A percentile compares a stretch with the other conserved stretches of the same genome.
Evolutionary conservation across 2,113 vertebrate species (phyloP).

Genomic region (Pheucticus melanocephalus): DNA sequence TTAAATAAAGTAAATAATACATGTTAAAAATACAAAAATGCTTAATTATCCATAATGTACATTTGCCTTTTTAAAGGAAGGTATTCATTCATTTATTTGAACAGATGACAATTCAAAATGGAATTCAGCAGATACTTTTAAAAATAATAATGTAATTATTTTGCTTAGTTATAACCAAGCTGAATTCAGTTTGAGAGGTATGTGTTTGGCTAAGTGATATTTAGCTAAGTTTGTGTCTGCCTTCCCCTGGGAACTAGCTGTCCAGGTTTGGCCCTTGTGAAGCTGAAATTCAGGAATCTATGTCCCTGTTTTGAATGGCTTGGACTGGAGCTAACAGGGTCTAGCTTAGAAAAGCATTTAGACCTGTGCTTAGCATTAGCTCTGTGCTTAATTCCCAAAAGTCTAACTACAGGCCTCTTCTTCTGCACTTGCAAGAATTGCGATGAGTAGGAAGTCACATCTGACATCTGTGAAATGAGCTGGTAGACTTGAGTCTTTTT

Average conservation of each 20-base stretch:
- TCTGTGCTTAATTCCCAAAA: not conserved
- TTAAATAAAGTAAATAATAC: not conserved
- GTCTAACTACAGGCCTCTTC: not conserved
- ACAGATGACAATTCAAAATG: not conserved
- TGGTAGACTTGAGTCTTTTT: constrained; percentile 53
- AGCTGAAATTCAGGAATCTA: not conserved
- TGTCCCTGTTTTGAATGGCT: not conserved
- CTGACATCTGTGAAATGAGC: constrained; percentile 59
- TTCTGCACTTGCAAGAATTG: not conserved
- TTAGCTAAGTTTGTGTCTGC: not conserved
- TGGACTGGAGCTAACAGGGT: not conserved
- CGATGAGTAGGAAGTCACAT: not conserved
- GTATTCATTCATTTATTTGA: not conserved
- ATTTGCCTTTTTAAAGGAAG: not conserved
- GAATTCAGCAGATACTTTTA: not conserved
- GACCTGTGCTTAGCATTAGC: not conserved
- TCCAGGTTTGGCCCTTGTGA: not conserved
- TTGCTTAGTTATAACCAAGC: not conserved
- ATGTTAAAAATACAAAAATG: not conserved
- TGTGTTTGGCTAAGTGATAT: not conserved
- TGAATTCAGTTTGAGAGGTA: not conserved
- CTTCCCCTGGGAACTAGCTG: not conserved
- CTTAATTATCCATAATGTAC: not conserved
- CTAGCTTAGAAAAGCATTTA: not conserved
- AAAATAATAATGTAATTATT: not conserved